These are phyloP conservation scores for Drosophila kambysellisi DNA, from an alignment of 2,888 invertebrate genomes.

Conservation along the genomic window DNA sequence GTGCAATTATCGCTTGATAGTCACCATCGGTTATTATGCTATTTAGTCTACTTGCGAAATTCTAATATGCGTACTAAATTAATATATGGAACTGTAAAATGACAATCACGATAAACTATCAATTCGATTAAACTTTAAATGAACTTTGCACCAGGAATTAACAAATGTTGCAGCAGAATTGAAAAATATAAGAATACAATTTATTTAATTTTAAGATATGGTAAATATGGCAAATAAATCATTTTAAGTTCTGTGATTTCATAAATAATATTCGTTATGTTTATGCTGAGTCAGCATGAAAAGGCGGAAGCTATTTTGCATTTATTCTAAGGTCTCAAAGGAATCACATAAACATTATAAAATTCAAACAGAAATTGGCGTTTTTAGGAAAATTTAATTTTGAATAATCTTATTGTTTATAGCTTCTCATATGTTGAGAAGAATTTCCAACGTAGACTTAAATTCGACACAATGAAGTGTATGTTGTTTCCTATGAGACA, in stretches of 20 bases:
- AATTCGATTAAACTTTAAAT: slow-evolving; percentile 14
- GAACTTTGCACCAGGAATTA: slow-evolving; percentile 30
- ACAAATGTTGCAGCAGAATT: not conserved
- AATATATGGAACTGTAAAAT: slow-evolving; percentile 18
- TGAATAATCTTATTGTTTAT: not conserved
- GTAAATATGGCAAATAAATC: slow-evolving; percentile 8
- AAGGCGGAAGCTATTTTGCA: slow-evolving; percentile 5
- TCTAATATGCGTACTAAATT: slow-evolving; percentile 1
- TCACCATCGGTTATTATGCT: slow-evolving; percentile 10
- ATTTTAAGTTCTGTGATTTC: slow-evolving; percentile 4
- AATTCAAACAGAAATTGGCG: not conserved
- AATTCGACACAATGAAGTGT: not conserved
- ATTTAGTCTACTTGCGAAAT: slow-evolving; percentile 44
- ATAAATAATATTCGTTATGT: slow-evolving; percentile 9
- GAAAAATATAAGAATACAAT: not conserved
- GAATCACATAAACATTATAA: slow-evolving; percentile 4
- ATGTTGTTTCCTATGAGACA: not conserved
- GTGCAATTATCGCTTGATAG: slow-evolving; percentile 26
- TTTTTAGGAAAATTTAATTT: not conserved
- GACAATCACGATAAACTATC: slow-evolving; percentile 38
- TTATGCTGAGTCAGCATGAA: slow-evolving; percentile 29
- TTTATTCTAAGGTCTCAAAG: slow-evolving; percentile 10
- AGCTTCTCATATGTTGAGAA: no score
- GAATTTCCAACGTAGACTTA: not conserved
- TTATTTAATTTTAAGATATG: slow-evolving; percentile 6